phyloP scores from a whole-genome alignment of 1,140 invertebrate species.

The Musca vetustissima region DNA sequence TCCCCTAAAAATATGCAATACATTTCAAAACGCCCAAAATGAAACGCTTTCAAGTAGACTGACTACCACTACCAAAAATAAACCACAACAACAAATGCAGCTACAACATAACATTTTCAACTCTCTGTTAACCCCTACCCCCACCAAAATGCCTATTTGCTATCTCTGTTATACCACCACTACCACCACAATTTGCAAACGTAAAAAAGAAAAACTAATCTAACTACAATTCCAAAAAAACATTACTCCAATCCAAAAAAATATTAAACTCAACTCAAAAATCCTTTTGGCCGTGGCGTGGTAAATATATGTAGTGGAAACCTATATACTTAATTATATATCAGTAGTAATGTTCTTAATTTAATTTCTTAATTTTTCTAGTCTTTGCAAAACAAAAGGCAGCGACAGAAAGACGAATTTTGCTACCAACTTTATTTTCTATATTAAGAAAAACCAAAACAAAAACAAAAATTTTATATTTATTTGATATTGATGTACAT shows the following conservation, averaged over 20 bases:
- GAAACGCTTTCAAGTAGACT: conserved; percentile 16
- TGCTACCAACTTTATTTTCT: conserved; percentile 8
- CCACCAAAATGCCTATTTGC: neutral
- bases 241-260: neutral
- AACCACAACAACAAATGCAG: conserved; percentile 4
- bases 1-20: conserved; percentile 6
- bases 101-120: conserved; percentile 18
- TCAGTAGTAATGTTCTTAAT: too few relatives aligned
- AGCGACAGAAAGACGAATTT: conserved; percentile 15
- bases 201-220: conserved; percentile 1
- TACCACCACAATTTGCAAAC: neutral
- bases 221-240: conserved; percentile 2
- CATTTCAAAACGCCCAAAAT: conserved; percentile 11
- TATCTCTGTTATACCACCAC: conserved; percentile 1
- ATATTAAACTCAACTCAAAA: conserved; percentile 27
- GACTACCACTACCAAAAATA: neutral
- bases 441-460: neutral
- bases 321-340: neutral
- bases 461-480: neutral
- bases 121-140: neutral
- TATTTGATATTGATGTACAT: neutral
- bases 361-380: conserved; percentile 1
- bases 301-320: conserved; percentile 31
- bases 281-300: conserved; percentile 32
- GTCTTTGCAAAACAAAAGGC: neutral